Conservation (phyloP, 2,797 vertebrate species). For the Spinus olivaceus region DNA sequence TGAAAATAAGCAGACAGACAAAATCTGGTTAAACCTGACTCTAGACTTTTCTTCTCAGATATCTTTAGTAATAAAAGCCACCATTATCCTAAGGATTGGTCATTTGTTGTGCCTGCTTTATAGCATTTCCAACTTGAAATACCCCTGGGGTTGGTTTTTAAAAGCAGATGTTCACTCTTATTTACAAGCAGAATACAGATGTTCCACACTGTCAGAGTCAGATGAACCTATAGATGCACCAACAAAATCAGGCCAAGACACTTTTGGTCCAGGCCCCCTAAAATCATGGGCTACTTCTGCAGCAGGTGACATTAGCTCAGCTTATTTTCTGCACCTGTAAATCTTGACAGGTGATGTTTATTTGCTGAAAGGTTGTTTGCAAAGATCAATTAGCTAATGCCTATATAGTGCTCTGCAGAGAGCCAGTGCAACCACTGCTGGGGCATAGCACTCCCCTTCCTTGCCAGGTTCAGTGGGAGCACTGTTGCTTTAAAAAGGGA, state of each 20-base stretch:
- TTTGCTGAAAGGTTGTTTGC: not conserved
- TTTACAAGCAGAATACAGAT: not conserved
- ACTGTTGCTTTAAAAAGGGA: constrained; percentile 71
- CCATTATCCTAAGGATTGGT: not conserved
- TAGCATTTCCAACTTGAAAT: not conserved
- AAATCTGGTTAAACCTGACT: not conserved
- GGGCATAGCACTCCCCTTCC: not conserved
- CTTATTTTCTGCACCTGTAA: not conserved
- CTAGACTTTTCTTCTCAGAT: not conserved
- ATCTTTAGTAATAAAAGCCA: not conserved
- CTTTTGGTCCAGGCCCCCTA: not conserved
- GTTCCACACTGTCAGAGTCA: rapidly evolving
- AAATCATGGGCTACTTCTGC: not conserved
- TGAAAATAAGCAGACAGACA: not conserved
- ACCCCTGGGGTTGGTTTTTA: not conserved
- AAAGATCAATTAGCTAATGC: constrained; percentile 5
- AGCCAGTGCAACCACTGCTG: rapidly evolving
- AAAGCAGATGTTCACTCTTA: not conserved
- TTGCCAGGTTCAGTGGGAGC: constrained; percentile 37
- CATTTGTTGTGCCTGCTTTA: not conserved
- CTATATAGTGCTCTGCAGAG: not conserved
- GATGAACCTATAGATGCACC: not conserved
- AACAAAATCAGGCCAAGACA: not conserved
- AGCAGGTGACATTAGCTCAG: not conserved
- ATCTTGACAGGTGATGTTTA: not conserved